phyloP scores from a whole-genome alignment of 2,888 invertebrate species.

The Labia minor region DNA sequence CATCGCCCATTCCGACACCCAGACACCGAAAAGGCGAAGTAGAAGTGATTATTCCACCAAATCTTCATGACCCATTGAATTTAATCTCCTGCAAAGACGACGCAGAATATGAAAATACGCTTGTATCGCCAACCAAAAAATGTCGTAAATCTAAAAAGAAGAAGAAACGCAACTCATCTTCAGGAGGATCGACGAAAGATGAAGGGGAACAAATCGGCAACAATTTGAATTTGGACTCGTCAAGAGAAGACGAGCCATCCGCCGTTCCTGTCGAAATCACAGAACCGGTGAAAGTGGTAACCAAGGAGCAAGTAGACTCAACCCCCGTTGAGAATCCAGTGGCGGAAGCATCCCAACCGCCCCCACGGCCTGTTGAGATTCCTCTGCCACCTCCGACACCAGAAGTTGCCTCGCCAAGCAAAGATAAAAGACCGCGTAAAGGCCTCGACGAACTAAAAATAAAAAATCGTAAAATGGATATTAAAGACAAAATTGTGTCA shows the following conservation, averaged over 20 bases:
- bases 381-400: background rate
- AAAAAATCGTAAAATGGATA: conserved; percentile 40
- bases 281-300: conserved; percentile 32
- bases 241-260: conserved; percentile 15
- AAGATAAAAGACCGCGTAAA: conserved; percentile 45
- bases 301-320: conserved; percentile 24
- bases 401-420: conserved; percentile 39
- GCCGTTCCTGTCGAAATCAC: conserved; percentile 31
- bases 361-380: conserved; percentile 22
- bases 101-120: conserved; percentile 68
- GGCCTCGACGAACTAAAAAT: conserved; percentile 31
- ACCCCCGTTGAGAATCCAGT: conserved; percentile 28
- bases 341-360: conserved; percentile 16
- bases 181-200: conserved; percentile 36
- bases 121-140: conserved; percentile 58
- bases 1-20: conserved; percentile 81
- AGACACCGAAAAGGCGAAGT: conserved; percentile 66
- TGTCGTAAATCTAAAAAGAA: conserved; percentile 51
- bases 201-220: conserved; percentile 28
- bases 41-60: conserved; percentile 85
- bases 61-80: conserved; percentile 85
- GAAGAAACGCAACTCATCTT: conserved; percentile 43
- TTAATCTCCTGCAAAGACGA: conserved; percentile 58
- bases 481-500: conserved; percentile 81
- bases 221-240: conserved; percentile 26